phyloP scores from a whole-genome alignment of 2,888 invertebrate species.

The Drosophila lutescens region DNA sequence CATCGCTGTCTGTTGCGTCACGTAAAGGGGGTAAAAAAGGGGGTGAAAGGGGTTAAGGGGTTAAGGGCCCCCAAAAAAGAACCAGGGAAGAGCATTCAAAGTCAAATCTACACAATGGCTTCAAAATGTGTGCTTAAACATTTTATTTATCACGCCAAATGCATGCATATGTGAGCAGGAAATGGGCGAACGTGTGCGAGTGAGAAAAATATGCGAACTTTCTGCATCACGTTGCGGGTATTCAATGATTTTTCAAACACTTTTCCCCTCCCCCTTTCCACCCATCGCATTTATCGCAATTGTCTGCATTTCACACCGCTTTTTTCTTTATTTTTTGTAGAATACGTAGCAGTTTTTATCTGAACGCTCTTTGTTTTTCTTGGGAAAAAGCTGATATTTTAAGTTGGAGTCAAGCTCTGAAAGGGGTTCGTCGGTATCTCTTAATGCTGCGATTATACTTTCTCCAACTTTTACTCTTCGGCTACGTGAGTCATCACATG shows the following conservation, averaged over 20 bases:
- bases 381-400: constrained; percentile 18
- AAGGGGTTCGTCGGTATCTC: constrained; percentile 24
- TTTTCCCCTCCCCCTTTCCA: constrained; percentile 25
- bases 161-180: constrained; percentile 56
- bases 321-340: constrained; percentile 6
- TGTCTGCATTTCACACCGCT: constrained; percentile 67
- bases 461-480: constrained; percentile 28
- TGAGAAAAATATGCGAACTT: constrained; percentile 40
- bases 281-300: constrained; percentile 68
- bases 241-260: constrained; percentile 69
- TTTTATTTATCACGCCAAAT: constrained; percentile 78
- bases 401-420: constrained; percentile 13
- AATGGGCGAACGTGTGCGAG: constrained; percentile 38
- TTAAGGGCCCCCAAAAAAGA: constrained; percentile 1
- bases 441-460: constrained; percentile 38
- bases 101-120: constrained; percentile 74
- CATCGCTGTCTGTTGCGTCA: constrained; percentile 48
- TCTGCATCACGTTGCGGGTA: constrained; percentile 72
- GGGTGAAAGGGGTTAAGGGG: not conserved
- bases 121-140: constrained; percentile 78
- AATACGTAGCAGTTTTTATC: constrained; percentile 23
- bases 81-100: constrained; percentile 54
- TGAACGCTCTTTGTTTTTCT: constrained; percentile 33
- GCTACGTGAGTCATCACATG: constrained; percentile 33
- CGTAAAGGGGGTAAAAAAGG: constrained; percentile 38